Evolutionary conservation across 2,888 invertebrate genomes (phyloP).

Genomic region (Colostygia pectinataria): DNA sequence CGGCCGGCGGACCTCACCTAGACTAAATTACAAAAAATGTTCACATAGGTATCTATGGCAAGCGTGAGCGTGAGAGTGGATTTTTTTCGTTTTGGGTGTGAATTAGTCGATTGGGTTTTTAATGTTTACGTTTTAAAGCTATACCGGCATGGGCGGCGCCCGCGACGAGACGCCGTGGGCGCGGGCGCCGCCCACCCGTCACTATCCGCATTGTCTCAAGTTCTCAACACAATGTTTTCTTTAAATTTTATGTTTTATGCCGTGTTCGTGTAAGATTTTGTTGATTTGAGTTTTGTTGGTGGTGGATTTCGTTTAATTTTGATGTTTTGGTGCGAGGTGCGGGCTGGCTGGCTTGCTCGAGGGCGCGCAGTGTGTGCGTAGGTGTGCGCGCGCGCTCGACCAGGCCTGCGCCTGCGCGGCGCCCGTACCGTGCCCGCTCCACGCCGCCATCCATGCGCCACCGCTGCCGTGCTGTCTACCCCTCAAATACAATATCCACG

Average conservation of each 20-base stretch:
- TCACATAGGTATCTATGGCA: slow-evolving; percentile 84
- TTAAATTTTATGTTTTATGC: slow-evolving; percentile 78
- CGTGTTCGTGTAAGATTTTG: slow-evolving; percentile 82
- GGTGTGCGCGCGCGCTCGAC: slow-evolving; percentile 63
- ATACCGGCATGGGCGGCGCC: slow-evolving; percentile 66
- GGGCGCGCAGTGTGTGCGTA: slow-evolving; percentile 70
- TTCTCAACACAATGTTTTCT: slow-evolving; percentile 75
- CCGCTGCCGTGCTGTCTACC: slow-evolving; percentile 50
- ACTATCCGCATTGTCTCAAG: slow-evolving; percentile 72
- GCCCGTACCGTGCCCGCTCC: slow-evolving; percentile 21
- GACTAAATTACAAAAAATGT: slow-evolving; percentile 81
- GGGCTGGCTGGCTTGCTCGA: slow-evolving; percentile 40
- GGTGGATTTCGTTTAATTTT: slow-evolving; percentile 83
- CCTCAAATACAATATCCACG: slow-evolving; percentile 6
- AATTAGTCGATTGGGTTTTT: slow-evolving; percentile 83
- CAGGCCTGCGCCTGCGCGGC: slow-evolving; percentile 36
- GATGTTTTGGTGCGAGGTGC: slow-evolving; percentile 41
- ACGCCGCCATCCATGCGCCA: too few relatives aligned
- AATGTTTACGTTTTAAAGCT: slow-evolving; percentile 81
- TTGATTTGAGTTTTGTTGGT: slow-evolving; percentile 82
- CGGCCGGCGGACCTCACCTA: slow-evolving; percentile 79
- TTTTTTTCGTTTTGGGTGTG: slow-evolving; percentile 83
- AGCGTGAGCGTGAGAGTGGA: slow-evolving; percentile 84
- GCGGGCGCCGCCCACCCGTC: slow-evolving; percentile 77
- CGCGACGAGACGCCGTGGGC: slow-evolving; percentile 33